phyloP scores from a whole-genome alignment of 2,888 invertebrate species.

The Lasioglossum lativentre region DNA sequence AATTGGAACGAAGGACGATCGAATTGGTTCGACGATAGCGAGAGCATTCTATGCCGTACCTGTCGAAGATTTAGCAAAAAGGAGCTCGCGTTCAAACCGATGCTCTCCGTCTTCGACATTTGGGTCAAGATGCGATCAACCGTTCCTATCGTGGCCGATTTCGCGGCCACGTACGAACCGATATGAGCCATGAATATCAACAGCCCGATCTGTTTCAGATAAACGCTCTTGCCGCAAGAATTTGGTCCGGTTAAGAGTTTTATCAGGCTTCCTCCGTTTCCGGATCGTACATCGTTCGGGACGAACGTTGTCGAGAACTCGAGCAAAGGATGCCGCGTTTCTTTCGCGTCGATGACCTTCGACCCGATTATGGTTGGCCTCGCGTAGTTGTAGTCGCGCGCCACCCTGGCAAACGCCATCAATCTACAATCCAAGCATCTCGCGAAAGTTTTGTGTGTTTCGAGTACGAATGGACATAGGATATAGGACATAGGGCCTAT shows the following conservation, averaged over 20 bases:
- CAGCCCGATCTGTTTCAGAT: constrained; percentile 93
- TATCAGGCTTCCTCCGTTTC: constrained; percentile 86
- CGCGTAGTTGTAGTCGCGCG: constrained; percentile 88
- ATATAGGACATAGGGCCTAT: too few relatives aligned
- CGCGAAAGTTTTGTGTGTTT: neutral
- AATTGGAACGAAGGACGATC: constrained; percentile 33
- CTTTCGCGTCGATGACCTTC: constrained; percentile 87
- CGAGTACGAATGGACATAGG: neutral
- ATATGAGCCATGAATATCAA: constrained; percentile 94
- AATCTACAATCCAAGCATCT: constrained; percentile 85
- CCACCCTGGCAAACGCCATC: constrained; percentile 88
- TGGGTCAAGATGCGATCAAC: constrained; percentile 91
- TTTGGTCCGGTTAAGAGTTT: constrained; percentile 96
- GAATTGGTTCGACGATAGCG: neutral
- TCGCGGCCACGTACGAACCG: constrained; percentile 95
- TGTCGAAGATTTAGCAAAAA: constrained; percentile 94
- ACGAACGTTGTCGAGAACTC: constrained; percentile 89
- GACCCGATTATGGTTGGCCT: constrained; percentile 88
- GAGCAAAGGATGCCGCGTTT: constrained; percentile 92
- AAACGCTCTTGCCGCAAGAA: constrained; percentile 96
- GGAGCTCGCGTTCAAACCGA: constrained; percentile 92
- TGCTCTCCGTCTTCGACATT: constrained; percentile 91
- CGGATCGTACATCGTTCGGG: constrained; percentile 90
- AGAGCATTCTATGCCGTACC: constrained; percentile 84
- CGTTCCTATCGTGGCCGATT: constrained; percentile 89